Conservation (phyloP, 2,888 invertebrate genomes). For the Morpho helenor region DNA sequence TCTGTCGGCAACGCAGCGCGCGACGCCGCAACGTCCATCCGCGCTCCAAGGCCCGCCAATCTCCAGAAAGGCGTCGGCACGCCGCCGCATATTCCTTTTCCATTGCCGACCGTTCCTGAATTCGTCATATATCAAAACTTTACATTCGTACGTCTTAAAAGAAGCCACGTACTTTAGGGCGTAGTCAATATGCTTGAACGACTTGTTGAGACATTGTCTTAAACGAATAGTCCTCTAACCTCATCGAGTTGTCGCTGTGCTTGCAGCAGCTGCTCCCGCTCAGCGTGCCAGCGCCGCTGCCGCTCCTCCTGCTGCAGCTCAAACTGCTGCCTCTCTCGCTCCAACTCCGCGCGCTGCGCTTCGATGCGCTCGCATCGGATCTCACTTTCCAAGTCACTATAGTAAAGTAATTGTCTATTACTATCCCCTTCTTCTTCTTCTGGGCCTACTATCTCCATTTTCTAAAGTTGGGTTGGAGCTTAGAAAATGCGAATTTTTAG, state of each 20-base stretch:
- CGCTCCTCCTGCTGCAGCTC: slow-evolving; percentile 77
- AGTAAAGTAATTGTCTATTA: no score
- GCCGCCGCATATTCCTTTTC: slow-evolving; percentile 85
- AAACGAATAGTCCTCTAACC: slow-evolving; percentile 38
- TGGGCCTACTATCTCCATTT: background rate
- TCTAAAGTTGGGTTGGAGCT: no score
- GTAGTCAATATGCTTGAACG: no score
- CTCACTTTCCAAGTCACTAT: slow-evolving; percentile 65
- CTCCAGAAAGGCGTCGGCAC: slow-evolving; percentile 72
- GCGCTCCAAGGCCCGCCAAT: slow-evolving; percentile 79
- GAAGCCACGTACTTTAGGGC: no score
- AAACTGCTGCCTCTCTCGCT: slow-evolving; percentile 80
- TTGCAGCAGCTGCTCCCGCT: slow-evolving; percentile 81
- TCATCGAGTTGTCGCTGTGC: slow-evolving; percentile 85
- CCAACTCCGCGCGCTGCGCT: slow-evolving; percentile 79
- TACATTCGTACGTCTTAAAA: no score
- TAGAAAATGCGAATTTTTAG: no score
- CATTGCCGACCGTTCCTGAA: slow-evolving; percentile 78
- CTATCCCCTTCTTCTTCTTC: background rate
- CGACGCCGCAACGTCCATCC: slow-evolving; percentile 80
- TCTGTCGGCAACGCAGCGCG: slow-evolving; percentile 79
- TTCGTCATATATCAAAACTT: no score
- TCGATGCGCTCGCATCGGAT: slow-evolving; percentile 82
- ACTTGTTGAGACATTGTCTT: no score
- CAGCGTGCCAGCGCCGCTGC: slow-evolving; percentile 66